A percentile compares a stretch with the other conserved stretches of the same genome.
Conservation (phyloP, 2,113 vertebrate species). For the Nesospiza acunhae region DNA sequence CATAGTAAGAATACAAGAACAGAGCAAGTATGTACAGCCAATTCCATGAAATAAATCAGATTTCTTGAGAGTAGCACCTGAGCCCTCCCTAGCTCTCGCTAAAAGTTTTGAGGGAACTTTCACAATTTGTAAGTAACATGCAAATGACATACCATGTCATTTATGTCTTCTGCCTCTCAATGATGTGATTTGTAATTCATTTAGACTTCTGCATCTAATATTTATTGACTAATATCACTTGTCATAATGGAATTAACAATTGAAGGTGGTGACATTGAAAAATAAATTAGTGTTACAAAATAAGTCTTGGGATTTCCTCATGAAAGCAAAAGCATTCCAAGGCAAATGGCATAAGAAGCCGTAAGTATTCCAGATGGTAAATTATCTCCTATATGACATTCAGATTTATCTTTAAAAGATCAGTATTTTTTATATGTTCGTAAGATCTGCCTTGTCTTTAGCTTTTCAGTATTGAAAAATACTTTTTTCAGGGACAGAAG, state of each 20-base stretch:
- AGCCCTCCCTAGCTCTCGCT: accelerated
- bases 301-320: neutral
- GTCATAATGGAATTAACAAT: constrained; percentile 40
- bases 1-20: neutral
- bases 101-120: neutral
- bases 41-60: neutral
- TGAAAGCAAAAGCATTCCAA: constrained; percentile 29
- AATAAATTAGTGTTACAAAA: constrained; percentile 53
- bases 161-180: neutral
- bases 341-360: constrained; percentile 16
- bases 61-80: neutral
- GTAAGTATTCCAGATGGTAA: constrained; percentile 1
- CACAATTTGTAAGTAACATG: neutral
- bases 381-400: constrained; percentile 7
- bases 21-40: neutral
- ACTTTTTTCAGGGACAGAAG: neutral
- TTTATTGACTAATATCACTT: constrained; percentile 56
- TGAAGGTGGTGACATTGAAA: constrained; percentile 49
- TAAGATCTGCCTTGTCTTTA: neutral
- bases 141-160: neutral
- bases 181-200: constrained; percentile 44
- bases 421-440: neutral
- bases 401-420: neutral
- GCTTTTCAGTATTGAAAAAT: neutral
- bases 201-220: constrained; percentile 46